Percentiles rank a stretch among this genome's conserved stretches.
These are phyloP conservation scores for Limnothrissa miodon DNA, from an alignment of 2,113 vertebrate genomes.

Conservation along the genomic window DNA sequence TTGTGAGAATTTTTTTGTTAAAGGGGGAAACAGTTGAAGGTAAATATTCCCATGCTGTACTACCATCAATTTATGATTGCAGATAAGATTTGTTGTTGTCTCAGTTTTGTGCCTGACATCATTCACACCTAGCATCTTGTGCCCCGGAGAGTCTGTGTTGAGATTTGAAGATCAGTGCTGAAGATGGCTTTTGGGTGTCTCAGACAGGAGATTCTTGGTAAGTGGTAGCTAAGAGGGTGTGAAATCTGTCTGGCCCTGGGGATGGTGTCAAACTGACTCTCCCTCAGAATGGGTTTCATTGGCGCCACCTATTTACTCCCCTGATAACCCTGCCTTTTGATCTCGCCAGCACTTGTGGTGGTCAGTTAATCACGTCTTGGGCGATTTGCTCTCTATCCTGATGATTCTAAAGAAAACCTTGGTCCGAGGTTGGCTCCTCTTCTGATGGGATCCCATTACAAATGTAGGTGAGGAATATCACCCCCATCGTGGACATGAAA, in stretches of 20 bases:
- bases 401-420: neutral
- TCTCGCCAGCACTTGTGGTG: neutral
- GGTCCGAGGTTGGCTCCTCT: neutral
- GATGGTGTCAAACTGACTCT: neutral
- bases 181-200: neutral
- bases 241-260: neutral
- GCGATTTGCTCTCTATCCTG: neutral
- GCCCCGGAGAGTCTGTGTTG: neutral
- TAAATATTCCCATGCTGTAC: neutral
- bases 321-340: neutral
- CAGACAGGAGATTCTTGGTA: neutral
- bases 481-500: neutral
- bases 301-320: neutral
- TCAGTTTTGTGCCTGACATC: neutral
- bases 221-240: neutral
- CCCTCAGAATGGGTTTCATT: neutral
- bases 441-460: constrained; percentile 1
- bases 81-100: neutral
- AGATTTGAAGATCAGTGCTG: neutral
- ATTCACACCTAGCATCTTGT: neutral
- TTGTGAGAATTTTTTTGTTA: neutral
- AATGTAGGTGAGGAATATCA: neutral
- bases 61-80: neutral
- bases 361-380: neutral
- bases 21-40: neutral